phyloP scores from a whole-genome alignment of 53 echinoderm and acorn worm species.

The Mesocentrotus franciscanus region DNA sequence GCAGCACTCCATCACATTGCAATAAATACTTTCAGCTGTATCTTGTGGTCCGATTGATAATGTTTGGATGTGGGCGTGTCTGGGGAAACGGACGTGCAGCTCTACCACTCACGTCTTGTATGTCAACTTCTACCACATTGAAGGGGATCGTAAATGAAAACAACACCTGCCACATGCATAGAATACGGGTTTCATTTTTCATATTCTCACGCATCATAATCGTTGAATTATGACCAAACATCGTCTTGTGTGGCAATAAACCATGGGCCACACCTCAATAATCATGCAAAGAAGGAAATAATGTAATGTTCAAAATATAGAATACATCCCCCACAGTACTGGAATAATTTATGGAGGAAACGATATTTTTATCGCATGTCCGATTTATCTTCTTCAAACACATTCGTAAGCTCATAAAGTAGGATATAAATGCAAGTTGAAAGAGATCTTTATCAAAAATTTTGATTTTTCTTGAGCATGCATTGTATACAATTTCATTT shows the following conservation, averaged over 20 bases:
- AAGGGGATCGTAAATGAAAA: constrained; percentile 37
- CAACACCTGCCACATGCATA: constrained; percentile 24
- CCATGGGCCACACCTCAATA: background rate
- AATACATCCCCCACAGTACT: background rate
- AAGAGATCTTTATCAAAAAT: background rate
- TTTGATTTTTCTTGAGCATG: background rate
- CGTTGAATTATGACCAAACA: constrained; percentile 30
- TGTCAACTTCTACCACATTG: constrained; percentile 26
- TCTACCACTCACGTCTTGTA: background rate
- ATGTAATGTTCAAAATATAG: background rate
- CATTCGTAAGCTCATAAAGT: background rate
- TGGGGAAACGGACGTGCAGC: background rate
- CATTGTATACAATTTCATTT: background rate
- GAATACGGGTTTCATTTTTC: constrained; percentile 7
- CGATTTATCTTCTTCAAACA: background rate
- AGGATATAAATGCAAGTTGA: background rate
- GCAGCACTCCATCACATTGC: background rate
- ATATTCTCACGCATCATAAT: constrained; percentile 39
- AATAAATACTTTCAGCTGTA: background rate
- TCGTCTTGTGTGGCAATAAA: constrained; percentile 39
- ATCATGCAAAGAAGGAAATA: constrained; percentile 8
- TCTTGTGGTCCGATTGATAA: background rate
- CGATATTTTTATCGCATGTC: background rate
- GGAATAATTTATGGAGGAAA: background rate
- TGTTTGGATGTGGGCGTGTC: constrained; percentile 7